Percentiles rank a stretch among this genome's conserved stretches.
Conservation (phyloP, 2,113 vertebrate species). For the Gopherus flavomarginatus region DNA sequence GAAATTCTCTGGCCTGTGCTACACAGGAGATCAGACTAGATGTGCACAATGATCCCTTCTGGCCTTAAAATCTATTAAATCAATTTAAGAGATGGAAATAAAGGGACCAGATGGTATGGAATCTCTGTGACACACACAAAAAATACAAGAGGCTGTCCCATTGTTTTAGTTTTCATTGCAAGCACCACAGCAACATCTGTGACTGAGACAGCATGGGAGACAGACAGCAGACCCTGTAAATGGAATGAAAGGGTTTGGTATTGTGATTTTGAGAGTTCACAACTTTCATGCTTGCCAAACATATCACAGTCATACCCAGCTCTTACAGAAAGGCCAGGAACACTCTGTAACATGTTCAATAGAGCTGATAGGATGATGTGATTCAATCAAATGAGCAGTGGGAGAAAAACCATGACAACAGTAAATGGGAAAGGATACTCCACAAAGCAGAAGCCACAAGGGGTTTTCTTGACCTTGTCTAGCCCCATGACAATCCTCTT, state of each 20-base stretch:
- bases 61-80: background rate
- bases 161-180: accelerated
- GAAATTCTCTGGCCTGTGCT: background rate
- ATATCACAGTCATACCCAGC: background rate
- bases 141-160: background rate
- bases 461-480: conserved; percentile 91
- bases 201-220: accelerated
- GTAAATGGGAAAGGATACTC: conserved; percentile 87
- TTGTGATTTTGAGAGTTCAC: background rate
- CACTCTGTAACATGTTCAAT: background rate
- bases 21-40: accelerated
- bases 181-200: accelerated
- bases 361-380: background rate
- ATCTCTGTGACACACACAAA: background rate
- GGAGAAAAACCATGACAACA: background rate
- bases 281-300: background rate
- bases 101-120: background rate
- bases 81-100: background rate
- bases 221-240: background rate
- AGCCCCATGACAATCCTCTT: conserved; percentile 91
- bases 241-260: accelerated
- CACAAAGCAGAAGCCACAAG: conserved; percentile 92
- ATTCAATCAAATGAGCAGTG: background rate
- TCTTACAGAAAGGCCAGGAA: background rate
- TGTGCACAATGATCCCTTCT: background rate